phyloP scores from a whole-genome alignment of 30 jellyfish, hydroid and myxozoan genomes.

The Aurelia aurita region DNA sequence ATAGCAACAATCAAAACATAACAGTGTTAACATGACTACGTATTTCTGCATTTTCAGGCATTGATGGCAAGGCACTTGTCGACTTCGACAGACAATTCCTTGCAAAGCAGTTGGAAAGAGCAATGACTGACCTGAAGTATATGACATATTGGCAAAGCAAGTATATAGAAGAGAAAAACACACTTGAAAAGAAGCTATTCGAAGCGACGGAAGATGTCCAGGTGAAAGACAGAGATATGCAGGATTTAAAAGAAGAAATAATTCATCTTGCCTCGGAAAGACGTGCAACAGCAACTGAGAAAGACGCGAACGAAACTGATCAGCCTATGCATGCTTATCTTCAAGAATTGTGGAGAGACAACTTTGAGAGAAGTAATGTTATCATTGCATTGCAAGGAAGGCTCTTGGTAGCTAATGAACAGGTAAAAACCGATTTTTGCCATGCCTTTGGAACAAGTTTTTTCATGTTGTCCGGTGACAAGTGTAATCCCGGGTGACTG shows the following conservation, averaged over 20 bases:
- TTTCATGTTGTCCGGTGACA: too few relatives aligned
- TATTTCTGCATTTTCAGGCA: conserved; percentile 40
- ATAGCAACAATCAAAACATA: too few relatives aligned
- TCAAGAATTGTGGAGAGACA: conserved; percentile 68
- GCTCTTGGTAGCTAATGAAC: conserved; percentile 62
- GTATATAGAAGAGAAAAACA: conserved; percentile 71
- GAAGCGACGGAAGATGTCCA: conserved; percentile 67
- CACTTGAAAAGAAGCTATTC: conserved; percentile 66
- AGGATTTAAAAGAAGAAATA: conserved; percentile 54
- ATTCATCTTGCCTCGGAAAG: conserved; percentile 36
- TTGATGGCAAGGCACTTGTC: conserved; percentile 79
- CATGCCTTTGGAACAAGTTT: too few relatives aligned
- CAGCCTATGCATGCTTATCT: conserved; percentile 51
- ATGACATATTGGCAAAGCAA: conserved; percentile 74
- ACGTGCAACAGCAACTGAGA: conserved; percentile 47
- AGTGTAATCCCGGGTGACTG: too few relatives aligned
- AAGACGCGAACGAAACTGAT: neutral
- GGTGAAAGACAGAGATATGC: conserved; percentile 47
- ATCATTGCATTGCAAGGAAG: conserved; percentile 81
- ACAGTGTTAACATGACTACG: too few relatives aligned
- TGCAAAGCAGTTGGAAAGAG: conserved; percentile 82
- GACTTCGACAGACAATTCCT: conserved; percentile 87
- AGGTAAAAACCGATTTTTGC: conserved; percentile 4
- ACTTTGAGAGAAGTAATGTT: conserved; percentile 51
- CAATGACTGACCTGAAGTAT: conserved; percentile 66